Evolutionary conservation across 2,888 invertebrate species (phyloP).

Genomic region (Rotaria magnacalcarata): DNA sequence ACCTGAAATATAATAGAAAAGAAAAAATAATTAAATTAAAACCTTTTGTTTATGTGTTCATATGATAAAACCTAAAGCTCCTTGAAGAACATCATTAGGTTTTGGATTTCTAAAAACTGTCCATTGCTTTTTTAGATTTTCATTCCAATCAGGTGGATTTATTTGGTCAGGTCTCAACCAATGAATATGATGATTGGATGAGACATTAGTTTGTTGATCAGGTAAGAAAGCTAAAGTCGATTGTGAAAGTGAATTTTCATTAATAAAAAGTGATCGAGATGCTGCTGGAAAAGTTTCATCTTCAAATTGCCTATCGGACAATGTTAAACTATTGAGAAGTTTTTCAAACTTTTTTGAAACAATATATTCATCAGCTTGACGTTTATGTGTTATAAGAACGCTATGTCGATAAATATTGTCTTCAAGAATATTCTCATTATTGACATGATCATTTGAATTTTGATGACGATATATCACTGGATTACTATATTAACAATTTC

Average conservation of each 20-base stretch:
- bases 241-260: background rate
- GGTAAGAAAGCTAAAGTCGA: background rate
- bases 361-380: conserved; percentile 15
- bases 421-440: background rate
- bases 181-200: conserved; percentile 11
- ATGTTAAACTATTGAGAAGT: background rate
- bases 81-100: conserved; percentile 45
- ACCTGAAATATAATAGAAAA: background rate
- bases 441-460: background rate
- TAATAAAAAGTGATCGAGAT: background rate
- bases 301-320: background rate
- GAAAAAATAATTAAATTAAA: too few species aligned
- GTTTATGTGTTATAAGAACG: background rate
- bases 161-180: conserved; percentile 44
- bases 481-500: background rate
- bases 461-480: background rate
- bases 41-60: too few species aligned
- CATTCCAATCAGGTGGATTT: background rate
- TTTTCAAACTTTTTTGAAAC: conserved; percentile 5
- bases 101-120: conserved; percentile 43
- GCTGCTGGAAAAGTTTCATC: background rate
- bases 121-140: conserved; percentile 38
- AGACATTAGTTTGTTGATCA: background rate
- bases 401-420: background rate
- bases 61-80: conserved; percentile 6